These are phyloP conservation scores for Noctua pronuba DNA, from an alignment of 2,888 invertebrate genomes.

Conservation along the genomic window DNA sequence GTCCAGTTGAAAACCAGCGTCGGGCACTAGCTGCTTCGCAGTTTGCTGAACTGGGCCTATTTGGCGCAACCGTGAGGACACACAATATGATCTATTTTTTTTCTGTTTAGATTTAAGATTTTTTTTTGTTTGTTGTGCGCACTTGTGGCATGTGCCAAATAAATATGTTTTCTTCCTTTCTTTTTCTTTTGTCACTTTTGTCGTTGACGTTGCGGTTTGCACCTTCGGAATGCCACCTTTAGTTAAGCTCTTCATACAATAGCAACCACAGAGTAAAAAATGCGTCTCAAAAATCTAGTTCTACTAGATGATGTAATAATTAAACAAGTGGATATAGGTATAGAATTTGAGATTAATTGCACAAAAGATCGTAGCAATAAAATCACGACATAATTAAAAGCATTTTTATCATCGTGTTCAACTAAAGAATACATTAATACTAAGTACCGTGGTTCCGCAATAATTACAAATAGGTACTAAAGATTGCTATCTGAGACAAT, in stretches of 20 bases:
- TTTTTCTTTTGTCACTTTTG: too few species aligned
- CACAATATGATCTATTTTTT: too few species aligned
- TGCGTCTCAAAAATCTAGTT: background rate
- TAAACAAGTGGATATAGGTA: conserved; percentile 1
- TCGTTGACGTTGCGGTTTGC: too few species aligned
- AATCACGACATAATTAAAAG: conserved; percentile 48
- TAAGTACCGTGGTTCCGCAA: conserved; percentile 56
- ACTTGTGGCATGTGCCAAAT: too few species aligned
- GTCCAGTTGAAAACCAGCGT: too few species aligned
- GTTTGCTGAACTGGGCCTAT: too few species aligned
- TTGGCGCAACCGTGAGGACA: too few species aligned
- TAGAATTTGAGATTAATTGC: conserved; percentile 26
- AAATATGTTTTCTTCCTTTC: too few species aligned
- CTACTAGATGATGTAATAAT: background rate
- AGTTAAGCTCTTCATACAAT: background rate
- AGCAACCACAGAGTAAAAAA: background rate
- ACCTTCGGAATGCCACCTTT: too few species aligned
- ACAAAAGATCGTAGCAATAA: conserved; percentile 40
- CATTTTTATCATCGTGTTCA: conserved; percentile 59
- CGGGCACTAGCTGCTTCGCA: too few species aligned
- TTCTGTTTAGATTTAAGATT: too few species aligned
- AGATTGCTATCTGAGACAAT: conserved; percentile 62
- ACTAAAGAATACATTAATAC: conserved; percentile 54
- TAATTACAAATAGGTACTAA: conserved; percentile 50
- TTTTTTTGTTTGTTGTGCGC: too few species aligned